Conservation (phyloP, 2,888 invertebrate genomes). For the Amitus sp. region DNA sequence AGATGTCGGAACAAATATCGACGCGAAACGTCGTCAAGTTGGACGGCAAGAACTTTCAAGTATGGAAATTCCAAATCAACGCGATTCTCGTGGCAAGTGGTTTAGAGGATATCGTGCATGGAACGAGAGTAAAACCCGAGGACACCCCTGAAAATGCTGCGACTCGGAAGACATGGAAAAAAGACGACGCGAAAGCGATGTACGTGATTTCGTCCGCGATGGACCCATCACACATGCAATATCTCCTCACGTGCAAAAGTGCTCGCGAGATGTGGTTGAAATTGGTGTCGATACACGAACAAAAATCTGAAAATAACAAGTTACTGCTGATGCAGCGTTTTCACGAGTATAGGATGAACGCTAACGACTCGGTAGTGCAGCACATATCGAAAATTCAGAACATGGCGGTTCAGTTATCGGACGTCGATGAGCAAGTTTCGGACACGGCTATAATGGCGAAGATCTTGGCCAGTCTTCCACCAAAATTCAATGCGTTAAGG, state of each 20-base stretch:
- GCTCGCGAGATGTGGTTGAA: conserved; percentile 35
- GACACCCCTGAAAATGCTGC: too few relatives aligned
- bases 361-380: conserved; percentile 15
- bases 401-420: conserved; percentile 39
- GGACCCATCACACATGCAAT: conserved; percentile 26
- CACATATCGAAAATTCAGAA: conserved; percentile 49
- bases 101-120: conserved; percentile 10
- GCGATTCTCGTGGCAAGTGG: conserved; percentile 24
- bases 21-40: conserved; percentile 13
- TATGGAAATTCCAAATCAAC: conserved; percentile 32
- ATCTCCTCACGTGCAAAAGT: conserved; percentile 27
- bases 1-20: too few relatives aligned
- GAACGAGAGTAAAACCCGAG: background rate
- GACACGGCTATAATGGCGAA: conserved; percentile 38
- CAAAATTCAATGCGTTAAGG: conserved; percentile 30
- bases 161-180: background rate
- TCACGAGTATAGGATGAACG: conserved; percentile 35
- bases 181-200: conserved; percentile 36
- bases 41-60: conserved; percentile 29
- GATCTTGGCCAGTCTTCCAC: conserved; percentile 36
- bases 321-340: conserved; percentile 24
- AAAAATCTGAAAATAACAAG: conserved; percentile 39
- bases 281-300: conserved; percentile 31
- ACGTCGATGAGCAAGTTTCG: conserved; percentile 35
- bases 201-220: conserved; percentile 35